Conservation (phyloP, 2,797 vertebrate species). For the Aulostomus chinensis region DNA sequence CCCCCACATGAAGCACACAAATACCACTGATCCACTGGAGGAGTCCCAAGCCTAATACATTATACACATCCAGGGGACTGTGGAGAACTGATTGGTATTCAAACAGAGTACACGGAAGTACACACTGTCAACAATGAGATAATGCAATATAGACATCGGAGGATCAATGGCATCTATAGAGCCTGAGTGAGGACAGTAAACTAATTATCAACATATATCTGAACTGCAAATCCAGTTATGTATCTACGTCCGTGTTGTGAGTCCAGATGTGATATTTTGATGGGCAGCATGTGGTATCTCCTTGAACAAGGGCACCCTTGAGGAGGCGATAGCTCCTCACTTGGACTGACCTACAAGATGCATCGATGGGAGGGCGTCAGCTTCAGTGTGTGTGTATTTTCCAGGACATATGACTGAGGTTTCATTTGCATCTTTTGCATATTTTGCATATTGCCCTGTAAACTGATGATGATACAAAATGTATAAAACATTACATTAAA, state of each 20-base stretch:
- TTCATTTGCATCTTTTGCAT: too few species aligned
- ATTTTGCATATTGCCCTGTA: too few species aligned
- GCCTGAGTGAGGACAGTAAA: conserved; percentile 9
- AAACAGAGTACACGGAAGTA: conserved; percentile 29
- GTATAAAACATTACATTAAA: too few species aligned
- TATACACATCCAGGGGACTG: conserved; percentile 39
- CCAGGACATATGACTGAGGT: too few species aligned
- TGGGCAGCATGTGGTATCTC: conserved; percentile 37
- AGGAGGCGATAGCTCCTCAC: conserved; percentile 70
- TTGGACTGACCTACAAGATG: conserved; percentile 58
- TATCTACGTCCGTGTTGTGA: background rate
- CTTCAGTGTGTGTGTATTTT: background rate
- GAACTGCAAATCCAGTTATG: conserved; percentile 19
- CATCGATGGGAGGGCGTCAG: conserved; percentile 39
- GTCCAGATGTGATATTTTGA: conserved; percentile 52
- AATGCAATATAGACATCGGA: conserved; percentile 41
- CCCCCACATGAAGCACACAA: conserved; percentile 10
- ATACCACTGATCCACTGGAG: conserved; percentile 14
- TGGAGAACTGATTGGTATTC: conserved; percentile 50
- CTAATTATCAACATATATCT: conserved; percentile 13
- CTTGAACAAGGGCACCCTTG: conserved; percentile 66
- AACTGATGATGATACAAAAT: too few species aligned
- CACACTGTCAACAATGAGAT: conserved; percentile 48
- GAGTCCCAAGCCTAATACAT: conserved; percentile 50
- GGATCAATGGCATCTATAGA: conserved; percentile 21